A percentile compares a stretch with the other conserved stretches of the same genome.
Evolutionary conservation across 2,113 vertebrate species (phyloP).

Genomic region (Ptilonorhynchus violaceus): DNA sequence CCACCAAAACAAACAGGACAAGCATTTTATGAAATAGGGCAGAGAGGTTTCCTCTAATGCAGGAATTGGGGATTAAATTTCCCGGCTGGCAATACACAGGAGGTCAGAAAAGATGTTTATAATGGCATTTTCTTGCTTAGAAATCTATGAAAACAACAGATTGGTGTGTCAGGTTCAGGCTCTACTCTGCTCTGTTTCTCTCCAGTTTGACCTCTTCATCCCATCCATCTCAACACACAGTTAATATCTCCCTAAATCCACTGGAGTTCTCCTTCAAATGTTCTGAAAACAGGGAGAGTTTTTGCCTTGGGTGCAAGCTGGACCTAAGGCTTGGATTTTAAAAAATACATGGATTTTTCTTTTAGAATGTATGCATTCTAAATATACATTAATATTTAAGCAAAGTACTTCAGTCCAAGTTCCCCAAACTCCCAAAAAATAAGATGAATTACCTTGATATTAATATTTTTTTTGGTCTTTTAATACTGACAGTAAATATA

Average conservation of each 20-base stretch:
- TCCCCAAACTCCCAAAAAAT: background rate
- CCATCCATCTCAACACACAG: constrained; percentile 20
- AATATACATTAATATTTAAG: background rate
- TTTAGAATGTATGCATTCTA: background rate
- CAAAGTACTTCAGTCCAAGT: background rate
- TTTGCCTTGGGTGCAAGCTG: background rate
- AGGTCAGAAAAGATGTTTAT: constrained; percentile 26
- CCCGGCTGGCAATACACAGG: background rate
- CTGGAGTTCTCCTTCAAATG: background rate
- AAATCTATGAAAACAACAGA: constrained; percentile 23
- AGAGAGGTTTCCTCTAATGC: background rate
- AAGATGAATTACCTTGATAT: background rate
- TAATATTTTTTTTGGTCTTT: background rate
- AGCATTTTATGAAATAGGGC: background rate
- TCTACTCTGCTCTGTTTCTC: constrained; percentile 5
- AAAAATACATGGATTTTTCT: background rate
- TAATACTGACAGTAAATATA: background rate
- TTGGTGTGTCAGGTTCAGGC: constrained; percentile 13
- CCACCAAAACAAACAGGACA: constrained; percentile 10
- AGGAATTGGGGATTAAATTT: background rate
- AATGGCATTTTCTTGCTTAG: constrained; percentile 29
- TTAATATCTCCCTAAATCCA: constrained; percentile 26
- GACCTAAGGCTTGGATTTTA: background rate
- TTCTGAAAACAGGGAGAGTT: background rate
- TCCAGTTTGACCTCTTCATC: constrained; percentile 38